These are phyloP conservation scores for Machimus rusticus DNA, from an alignment of 2,888 invertebrate species.

Conservation along the genomic window DNA sequence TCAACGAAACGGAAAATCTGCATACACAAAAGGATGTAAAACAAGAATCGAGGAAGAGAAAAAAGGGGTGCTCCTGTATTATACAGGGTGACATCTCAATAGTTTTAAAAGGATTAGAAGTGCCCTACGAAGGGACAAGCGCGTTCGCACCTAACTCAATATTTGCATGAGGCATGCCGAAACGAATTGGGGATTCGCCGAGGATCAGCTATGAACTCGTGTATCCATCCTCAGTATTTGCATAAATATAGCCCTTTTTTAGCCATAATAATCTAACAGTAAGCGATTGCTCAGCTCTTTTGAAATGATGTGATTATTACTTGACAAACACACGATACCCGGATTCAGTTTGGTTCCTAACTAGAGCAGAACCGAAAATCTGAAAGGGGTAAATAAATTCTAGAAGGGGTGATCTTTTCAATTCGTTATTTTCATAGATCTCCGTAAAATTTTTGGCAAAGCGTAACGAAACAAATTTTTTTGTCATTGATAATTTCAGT, in stretches of 20 bases:
- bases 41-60: not conserved
- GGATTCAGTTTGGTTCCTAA: not conserved
- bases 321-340: not conserved
- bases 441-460: not conserved
- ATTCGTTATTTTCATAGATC: slow-evolving; percentile 3
- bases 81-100: slow-evolving; percentile 36
- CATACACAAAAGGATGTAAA: slow-evolving; percentile 36
- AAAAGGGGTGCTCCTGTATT: slow-evolving; percentile 29
- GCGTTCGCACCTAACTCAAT: slow-evolving; percentile 38
- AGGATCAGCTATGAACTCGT: not conserved
- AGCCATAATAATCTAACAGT: not conserved
- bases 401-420: slow-evolving; percentile 4
- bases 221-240: not conserved
- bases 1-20: slow-evolving; percentile 40
- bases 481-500: not conserved
- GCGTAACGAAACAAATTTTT: not conserved
- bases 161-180: slow-evolving; percentile 37
- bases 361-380: not conserved
- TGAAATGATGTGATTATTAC: slow-evolving; percentile 11
- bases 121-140: not conserved
- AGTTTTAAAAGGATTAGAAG: slow-evolving; percentile 34
- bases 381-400: not conserved
- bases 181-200: slow-evolving; percentile 12
- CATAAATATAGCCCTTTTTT: not conserved
- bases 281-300: not conserved